Conservation (phyloP, 2,888 invertebrate species). For the Autographa gamma region DNA sequence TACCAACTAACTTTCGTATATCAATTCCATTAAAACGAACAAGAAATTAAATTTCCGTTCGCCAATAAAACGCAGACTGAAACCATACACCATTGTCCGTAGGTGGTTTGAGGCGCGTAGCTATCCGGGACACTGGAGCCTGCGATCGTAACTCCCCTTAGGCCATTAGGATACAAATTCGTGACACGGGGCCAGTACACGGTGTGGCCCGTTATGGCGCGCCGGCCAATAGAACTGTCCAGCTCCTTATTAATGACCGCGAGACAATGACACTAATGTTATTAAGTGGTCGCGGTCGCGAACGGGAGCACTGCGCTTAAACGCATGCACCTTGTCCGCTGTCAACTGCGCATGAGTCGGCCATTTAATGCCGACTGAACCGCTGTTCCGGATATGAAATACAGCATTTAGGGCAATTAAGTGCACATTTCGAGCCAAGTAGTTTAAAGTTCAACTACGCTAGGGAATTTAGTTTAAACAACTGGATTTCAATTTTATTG, state of each 20-base stretch:
- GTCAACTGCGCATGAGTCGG: slow-evolving; percentile 56
- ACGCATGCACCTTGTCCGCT: slow-evolving; percentile 68
- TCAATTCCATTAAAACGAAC: slow-evolving; percentile 36
- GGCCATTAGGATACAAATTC: slow-evolving; percentile 77
- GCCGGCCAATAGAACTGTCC: slow-evolving; percentile 84
- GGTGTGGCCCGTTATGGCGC: slow-evolving; percentile 77
- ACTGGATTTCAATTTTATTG: slow-evolving; percentile 30
- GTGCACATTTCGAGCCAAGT: slow-evolving; percentile 31
- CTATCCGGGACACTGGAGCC: slow-evolving; percentile 60
- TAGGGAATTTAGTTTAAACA: slow-evolving; percentile 46
- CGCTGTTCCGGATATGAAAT: slow-evolving; percentile 48
- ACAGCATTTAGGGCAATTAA: slow-evolving; percentile 54
- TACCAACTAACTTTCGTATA: slow-evolving; percentile 7
- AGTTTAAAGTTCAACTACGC: slow-evolving; percentile 50
- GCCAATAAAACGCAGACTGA: slow-evolving; percentile 58
- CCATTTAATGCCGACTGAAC: slow-evolving; percentile 49
- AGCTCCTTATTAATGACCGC: slow-evolving; percentile 82
- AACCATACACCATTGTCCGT: slow-evolving; percentile 61
- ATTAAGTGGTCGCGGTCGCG: slow-evolving; percentile 79
- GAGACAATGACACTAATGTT: slow-evolving; percentile 85
- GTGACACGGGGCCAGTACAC: slow-evolving; percentile 78
- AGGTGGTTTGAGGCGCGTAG: slow-evolving; percentile 52
- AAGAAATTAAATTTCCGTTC: slow-evolving; percentile 47
- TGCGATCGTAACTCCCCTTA: slow-evolving; percentile 63
- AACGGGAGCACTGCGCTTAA: slow-evolving; percentile 73